Percentiles rank a stretch among this genome's conserved stretches.
Evolutionary conservation across 2,113 vertebrate species (phyloP).

Genomic region (Oryctolagus cuniculus): DNA sequence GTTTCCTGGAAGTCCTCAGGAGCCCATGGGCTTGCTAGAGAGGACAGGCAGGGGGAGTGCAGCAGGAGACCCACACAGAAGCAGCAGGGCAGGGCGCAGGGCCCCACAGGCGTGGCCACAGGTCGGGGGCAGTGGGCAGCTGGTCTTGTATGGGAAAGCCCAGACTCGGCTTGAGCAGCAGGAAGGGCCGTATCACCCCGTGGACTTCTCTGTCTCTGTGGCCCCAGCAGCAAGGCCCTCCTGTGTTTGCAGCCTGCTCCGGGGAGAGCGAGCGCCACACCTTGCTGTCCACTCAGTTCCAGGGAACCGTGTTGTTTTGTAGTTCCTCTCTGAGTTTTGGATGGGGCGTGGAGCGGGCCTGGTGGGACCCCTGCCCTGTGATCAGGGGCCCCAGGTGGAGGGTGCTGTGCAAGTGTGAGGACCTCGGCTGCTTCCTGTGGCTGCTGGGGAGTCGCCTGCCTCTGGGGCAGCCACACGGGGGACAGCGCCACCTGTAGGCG

Average conservation of each 20-base stretch:
- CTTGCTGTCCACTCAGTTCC: not conserved
- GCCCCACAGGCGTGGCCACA: rapidly evolving
- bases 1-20: rapidly evolving
- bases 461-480: too few species aligned
- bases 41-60: too few species aligned
- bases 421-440: too few species aligned
- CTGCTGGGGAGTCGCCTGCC: too few species aligned
- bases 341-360: not conserved
- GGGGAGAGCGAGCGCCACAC: not conserved
- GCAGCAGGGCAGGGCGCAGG: too few species aligned
- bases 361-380: not conserved
- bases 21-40: not conserved
- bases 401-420: too few species aligned
- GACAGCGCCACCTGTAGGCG: too few species aligned
- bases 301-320: rapidly evolving
- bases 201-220: too few species aligned
- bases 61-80: too few species aligned
- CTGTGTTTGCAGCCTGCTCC: too few species aligned
- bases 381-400: not conserved
- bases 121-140: not conserved
- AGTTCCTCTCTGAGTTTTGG: not conserved
- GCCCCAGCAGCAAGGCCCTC: too few species aligned
- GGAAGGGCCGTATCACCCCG: too few species aligned
- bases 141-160: not conserved
- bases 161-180: not conserved